These are phyloP conservation scores for Dicrostonyx torquatus DNA, from an alignment of 2,797 vertebrate genomes.

Conservation along the genomic window DNA sequence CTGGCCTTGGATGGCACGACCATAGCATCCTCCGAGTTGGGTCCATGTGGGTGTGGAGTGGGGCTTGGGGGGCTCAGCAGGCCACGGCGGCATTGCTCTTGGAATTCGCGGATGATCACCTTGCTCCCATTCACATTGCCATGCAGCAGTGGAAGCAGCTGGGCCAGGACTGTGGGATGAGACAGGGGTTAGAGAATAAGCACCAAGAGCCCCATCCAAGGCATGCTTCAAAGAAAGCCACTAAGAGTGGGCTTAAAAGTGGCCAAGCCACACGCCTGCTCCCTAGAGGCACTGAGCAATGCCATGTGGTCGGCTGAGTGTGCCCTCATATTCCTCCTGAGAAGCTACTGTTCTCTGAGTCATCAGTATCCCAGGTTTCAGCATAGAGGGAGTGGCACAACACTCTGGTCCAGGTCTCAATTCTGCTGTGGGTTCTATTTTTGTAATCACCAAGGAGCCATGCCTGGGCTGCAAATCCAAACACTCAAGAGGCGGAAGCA, in stretches of 20 bases:
- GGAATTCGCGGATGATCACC: constrained; percentile 96
- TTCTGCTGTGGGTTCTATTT: not conserved
- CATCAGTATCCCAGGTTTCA: not conserved
- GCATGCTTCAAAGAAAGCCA: not conserved
- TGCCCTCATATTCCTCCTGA: not conserved
- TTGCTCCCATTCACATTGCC: constrained; percentile 95
- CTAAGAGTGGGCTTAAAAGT: not conserved
- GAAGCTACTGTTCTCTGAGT: too few species aligned
- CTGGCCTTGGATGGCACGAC: constrained; percentile 92
- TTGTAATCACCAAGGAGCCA: not conserved
- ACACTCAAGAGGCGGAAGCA: too few species aligned
- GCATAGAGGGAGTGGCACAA: not conserved
- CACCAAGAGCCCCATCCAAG: not conserved
- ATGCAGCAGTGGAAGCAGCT: constrained; percentile 94
- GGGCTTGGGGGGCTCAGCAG: constrained; percentile 78
- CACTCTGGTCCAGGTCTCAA: not conserved
- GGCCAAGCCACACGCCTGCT: not conserved
- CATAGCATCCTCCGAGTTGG: constrained; percentile 75
- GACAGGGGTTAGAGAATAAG: not conserved
- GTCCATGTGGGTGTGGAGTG: constrained; percentile 40
- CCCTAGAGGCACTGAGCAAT: not conserved
- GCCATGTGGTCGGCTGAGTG: not conserved
- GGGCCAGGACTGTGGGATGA: constrained; percentile 88
- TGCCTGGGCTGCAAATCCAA: not conserved
- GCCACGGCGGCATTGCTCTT: constrained; percentile 92